phyloP scores from a whole-genome alignment of 1,140 invertebrate genomes.

The Pseudomyrmex flavicornis region DNA sequence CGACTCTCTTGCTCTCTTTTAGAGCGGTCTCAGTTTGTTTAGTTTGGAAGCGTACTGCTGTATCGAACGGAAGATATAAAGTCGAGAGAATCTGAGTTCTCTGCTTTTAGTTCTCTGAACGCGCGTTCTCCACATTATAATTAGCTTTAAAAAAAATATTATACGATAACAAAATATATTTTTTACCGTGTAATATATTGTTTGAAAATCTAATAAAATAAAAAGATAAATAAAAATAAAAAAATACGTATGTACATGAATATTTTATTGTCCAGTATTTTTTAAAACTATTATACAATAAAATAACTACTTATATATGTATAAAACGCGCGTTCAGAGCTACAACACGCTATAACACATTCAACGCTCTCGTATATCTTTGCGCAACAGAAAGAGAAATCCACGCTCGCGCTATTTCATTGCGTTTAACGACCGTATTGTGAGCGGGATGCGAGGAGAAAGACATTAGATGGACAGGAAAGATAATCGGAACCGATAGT shows the following conservation, averaged over 20 bases:
- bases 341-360: constrained; percentile 5
- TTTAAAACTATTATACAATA: neutral
- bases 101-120: no score
- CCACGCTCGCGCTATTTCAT: constrained; percentile 51
- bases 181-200: no score
- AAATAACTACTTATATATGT: constrained; percentile 39
- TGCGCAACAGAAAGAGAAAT: constrained; percentile 2
- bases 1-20: constrained; percentile 28
- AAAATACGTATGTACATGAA: no score
- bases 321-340: constrained; percentile 10
- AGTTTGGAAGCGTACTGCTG: no score
- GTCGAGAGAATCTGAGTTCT: no score
- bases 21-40: neutral
- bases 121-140: no score
- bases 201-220: no score
- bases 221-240: no score
- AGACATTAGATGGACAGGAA: constrained; percentile 59
- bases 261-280: no score
- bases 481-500: constrained; percentile 63
- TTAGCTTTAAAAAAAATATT: no score
- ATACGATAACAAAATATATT: no score
- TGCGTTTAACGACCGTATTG: constrained; percentile 55
- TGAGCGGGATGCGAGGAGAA: constrained; percentile 35
- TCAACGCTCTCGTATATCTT: neutral
- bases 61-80: no score